Evolutionary conservation across 1,140 invertebrate species (phyloP).

Genomic region (Trichomalopsis sarcophagae): DNA sequence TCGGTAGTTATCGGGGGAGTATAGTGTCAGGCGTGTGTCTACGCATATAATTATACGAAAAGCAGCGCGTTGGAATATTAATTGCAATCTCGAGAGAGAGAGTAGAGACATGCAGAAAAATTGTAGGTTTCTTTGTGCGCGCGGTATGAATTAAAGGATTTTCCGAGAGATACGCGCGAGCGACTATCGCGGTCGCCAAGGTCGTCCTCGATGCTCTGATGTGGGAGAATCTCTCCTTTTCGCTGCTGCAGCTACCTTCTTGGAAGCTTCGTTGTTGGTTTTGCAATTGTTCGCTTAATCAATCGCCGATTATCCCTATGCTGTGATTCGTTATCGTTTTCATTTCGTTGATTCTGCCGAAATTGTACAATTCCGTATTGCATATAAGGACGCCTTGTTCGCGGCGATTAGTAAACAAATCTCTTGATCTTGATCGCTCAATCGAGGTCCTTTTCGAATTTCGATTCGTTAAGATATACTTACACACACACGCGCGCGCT

Average conservation of each 20-base stretch:
- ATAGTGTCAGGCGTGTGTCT: too few species aligned
- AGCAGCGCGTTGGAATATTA: not conserved
- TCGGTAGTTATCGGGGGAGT: too few species aligned
- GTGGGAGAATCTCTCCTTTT: constrained; percentile 1
- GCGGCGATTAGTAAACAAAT: not conserved
- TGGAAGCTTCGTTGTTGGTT: not conserved
- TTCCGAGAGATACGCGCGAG: constrained; percentile 28
- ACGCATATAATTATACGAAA: not conserved
- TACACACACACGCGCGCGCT: not conserved
- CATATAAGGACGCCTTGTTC: not conserved
- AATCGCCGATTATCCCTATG: not conserved
- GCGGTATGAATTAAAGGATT: constrained; percentile 45
- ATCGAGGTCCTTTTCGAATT: too few species aligned
- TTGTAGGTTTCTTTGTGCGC: constrained; percentile 35
- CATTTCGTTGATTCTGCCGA: too few species aligned
- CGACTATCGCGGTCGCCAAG: constrained; percentile 42
- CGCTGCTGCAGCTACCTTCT: not conserved
- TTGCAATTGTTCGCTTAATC: not conserved
- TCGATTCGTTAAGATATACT: not conserved
- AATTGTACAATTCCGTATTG: too few species aligned
- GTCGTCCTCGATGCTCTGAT: not conserved
- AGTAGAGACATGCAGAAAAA: not conserved
- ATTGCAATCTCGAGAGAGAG: not conserved
- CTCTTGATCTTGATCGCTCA: not conserved
- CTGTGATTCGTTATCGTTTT: too few species aligned